Percentiles rank a stretch among this genome's conserved stretches.
Conservation (phyloP, 2,888 invertebrate genomes). For the Harmothoe impar region DNA sequence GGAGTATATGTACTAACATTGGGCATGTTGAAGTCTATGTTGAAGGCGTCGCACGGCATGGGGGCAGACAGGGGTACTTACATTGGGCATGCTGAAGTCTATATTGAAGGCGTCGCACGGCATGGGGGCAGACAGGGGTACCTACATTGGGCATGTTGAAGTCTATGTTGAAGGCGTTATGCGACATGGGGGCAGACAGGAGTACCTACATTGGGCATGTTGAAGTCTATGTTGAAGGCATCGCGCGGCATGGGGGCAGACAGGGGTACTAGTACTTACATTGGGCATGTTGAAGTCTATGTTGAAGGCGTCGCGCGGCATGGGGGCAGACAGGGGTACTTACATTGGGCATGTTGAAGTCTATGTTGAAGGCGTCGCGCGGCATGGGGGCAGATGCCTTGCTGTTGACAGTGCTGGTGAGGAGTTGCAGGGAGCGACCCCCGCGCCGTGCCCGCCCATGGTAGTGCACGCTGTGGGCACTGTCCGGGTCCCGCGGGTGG, state of each 20-base stretch:
- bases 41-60: too few species aligned
- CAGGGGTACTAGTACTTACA: too few species aligned
- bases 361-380: slow-evolving; percentile 48
- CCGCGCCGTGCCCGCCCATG: slow-evolving; percentile 51
- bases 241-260: too few species aligned
- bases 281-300: slow-evolving; percentile 55
- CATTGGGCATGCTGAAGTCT: slow-evolving; percentile 54
- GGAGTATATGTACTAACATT: too few species aligned
- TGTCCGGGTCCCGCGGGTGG: slow-evolving; percentile 22
- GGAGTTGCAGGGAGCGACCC: slow-evolving; percentile 40
- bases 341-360: slow-evolving; percentile 56
- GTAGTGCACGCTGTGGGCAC: background rate
- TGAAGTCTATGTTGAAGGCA: too few species aligned
- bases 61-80: too few species aligned
- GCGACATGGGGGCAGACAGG: too few species aligned
- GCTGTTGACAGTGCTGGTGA: background rate
- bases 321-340: background rate
- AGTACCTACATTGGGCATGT: too few species aligned
- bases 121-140: background rate
- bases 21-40: slow-evolving; percentile 53
- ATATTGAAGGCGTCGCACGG: slow-evolving; percentile 42
- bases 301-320: slow-evolving; percentile 44
- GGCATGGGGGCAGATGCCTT: background rate
- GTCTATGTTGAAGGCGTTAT: too few species aligned
- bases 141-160: too few species aligned